Evolutionary conservation across 2,797 vertebrate genomes (phyloP).

Genomic region (Trichosurus vulpecula): DNA sequence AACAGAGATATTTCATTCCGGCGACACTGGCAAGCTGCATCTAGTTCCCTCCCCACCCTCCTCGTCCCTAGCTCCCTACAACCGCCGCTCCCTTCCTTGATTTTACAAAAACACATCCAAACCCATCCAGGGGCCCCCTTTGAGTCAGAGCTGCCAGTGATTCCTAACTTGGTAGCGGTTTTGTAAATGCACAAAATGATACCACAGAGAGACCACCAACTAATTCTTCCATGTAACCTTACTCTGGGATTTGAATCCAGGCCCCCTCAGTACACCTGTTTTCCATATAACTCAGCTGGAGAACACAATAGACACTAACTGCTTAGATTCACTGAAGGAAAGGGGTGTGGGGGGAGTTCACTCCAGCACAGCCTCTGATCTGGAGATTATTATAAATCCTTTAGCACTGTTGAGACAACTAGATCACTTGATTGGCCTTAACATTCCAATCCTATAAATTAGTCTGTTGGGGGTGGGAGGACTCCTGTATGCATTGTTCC

Average conservation of each 20-base stretch:
- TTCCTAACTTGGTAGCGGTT: slow-evolving; percentile 27
- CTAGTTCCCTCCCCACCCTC: neutral
- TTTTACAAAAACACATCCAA: slow-evolving; percentile 35
- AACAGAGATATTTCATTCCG: slow-evolving; percentile 11
- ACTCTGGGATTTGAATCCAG: slow-evolving; percentile 48
- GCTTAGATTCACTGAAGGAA: slow-evolving; percentile 33
- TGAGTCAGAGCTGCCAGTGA: slow-evolving; percentile 55
- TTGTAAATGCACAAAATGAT: slow-evolving; percentile 55
- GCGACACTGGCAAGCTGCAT: neutral
- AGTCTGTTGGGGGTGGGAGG: slow-evolving; percentile 42
- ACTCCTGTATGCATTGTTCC: slow-evolving; percentile 37
- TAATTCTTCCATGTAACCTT: slow-evolving; percentile 50
- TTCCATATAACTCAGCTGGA: slow-evolving; percentile 25
- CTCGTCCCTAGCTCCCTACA: neutral
- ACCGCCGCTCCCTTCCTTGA: neutral
- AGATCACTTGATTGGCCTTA: slow-evolving; percentile 69
- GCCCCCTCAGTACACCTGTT: slow-evolving; percentile 26
- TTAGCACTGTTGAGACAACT: slow-evolving; percentile 61
- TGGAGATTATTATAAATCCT: slow-evolving; percentile 64
- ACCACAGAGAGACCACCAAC: slow-evolving; percentile 56
- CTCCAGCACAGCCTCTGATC: slow-evolving; percentile 30
- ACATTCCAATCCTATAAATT: slow-evolving; percentile 56
- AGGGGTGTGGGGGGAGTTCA: slow-evolving; percentile 21
- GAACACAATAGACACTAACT: slow-evolving; percentile 50
- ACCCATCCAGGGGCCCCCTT: neutral